Percentiles rank a stretch among this genome's conserved stretches.
Conservation (phyloP, 2,888 invertebrate species). For the Parasteatoda lunata region DNA sequence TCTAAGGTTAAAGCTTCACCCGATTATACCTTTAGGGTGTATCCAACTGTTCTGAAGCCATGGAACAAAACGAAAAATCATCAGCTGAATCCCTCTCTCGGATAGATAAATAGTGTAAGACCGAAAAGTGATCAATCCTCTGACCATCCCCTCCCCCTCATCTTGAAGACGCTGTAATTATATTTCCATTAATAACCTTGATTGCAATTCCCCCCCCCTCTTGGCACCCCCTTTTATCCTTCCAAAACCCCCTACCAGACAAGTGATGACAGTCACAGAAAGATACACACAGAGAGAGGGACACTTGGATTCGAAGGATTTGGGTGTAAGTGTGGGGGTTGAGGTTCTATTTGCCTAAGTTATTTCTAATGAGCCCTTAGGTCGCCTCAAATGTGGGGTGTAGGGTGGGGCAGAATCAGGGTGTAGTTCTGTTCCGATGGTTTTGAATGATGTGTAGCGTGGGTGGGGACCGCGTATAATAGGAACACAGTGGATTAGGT, state of each 20-base stretch:
- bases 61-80: conserved; percentile 41
- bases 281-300: conserved; percentile 13
- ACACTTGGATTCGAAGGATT: conserved; percentile 31
- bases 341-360: conserved; percentile 54
- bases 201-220: conserved; percentile 32
- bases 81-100: conserved; percentile 29
- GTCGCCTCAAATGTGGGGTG: conserved; percentile 14
- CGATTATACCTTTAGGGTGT: too few species aligned
- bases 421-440: conserved; percentile 38
- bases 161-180: conserved; percentile 50
- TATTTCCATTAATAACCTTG: conserved; percentile 66
- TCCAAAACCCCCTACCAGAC: conserved; percentile 12
- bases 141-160: background rate
- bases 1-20: too few species aligned
- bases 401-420: conserved; percentile 38
- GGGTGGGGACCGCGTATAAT: conserved; percentile 40
- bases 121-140: conserved; percentile 40
- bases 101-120: background rate
- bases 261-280: conserved; percentile 49
- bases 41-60: background rate
- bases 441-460: conserved; percentile 40
- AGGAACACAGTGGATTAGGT: conserved; percentile 29
- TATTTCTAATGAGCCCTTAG: conserved; percentile 58
- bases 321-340: background rate
- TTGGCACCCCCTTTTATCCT: background rate